phyloP scores from a whole-genome alignment of 1,140 invertebrate genomes.

The Neodiprion virginianus region DNA sequence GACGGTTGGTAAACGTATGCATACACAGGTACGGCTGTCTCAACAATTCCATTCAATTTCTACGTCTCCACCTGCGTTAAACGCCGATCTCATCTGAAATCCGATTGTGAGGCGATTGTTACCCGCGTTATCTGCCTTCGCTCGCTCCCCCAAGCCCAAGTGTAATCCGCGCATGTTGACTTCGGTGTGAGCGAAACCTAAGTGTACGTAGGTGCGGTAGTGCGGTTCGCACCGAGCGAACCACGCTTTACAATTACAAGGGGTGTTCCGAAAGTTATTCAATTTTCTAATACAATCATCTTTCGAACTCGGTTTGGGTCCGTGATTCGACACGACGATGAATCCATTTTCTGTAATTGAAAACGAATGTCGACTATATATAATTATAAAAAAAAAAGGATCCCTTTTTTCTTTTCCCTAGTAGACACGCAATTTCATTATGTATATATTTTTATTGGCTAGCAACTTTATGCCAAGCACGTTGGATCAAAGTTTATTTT shows the following conservation, averaged over 20 bases:
- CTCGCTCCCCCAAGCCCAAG: not conserved
- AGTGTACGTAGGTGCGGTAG: slow-evolving; percentile 6
- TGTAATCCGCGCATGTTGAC: not conserved
- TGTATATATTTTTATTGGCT: too few species aligned
- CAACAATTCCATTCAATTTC: slow-evolving; percentile 3
- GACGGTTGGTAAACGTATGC: not conserved
- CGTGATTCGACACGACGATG: not conserved
- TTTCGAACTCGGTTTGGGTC: too few species aligned
- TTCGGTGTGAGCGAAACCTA: slow-evolving; percentile 4
- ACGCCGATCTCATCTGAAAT: not conserved
- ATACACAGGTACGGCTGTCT: not conserved
- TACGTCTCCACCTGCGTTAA: not conserved
- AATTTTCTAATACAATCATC: too few species aligned
- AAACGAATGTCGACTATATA: not conserved
- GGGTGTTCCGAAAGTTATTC: not conserved
- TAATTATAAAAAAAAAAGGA: not conserved
- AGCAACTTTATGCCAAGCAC: too few species aligned
- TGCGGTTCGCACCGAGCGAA: slow-evolving; percentile 1
- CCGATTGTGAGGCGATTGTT: not conserved
- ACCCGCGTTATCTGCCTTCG: too few species aligned
- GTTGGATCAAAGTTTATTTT: too few species aligned
- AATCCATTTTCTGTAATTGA: not conserved
- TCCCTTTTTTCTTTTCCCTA: too few species aligned
- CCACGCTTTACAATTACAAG: slow-evolving; percentile 1
- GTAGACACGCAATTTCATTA: too few species aligned